phyloP scores from a whole-genome alignment of 2,113 vertebrate species.

The Gallinago paraguaiae region DNA sequence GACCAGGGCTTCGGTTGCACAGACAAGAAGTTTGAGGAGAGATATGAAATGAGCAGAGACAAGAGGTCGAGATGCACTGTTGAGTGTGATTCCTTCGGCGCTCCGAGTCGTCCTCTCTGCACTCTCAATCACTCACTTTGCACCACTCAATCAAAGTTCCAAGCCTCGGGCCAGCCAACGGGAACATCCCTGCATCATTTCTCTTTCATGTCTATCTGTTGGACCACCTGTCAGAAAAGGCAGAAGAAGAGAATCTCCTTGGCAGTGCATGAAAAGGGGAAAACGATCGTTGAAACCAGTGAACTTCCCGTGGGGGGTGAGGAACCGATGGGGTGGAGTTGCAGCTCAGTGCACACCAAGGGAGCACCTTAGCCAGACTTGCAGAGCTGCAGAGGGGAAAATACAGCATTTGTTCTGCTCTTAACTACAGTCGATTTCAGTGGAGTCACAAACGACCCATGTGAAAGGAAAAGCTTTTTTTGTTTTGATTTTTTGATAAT shows the following conservation, averaged over 20 bases:
- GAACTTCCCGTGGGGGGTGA: background rate
- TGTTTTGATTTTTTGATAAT: background rate
- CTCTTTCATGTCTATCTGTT: background rate
- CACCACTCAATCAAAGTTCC: background rate
- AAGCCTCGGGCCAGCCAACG: background rate
- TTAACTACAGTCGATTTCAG: background rate
- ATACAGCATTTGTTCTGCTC: background rate
- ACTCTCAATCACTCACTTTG: background rate
- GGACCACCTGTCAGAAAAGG: background rate
- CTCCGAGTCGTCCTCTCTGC: background rate
- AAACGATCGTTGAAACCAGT: background rate
- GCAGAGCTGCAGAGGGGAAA: background rate
- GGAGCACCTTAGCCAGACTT: background rate
- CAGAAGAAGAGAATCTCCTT: slow-evolving; percentile 32
- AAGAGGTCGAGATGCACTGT: background rate
- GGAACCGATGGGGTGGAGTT: background rate
- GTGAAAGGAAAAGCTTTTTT: background rate
- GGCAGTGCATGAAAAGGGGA: background rate
- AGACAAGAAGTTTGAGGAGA: background rate
- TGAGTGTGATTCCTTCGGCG: background rate
- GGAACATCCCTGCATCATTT: background rate
- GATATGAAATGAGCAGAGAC: background rate
- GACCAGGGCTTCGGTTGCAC: background rate
- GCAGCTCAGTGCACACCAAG: background rate
- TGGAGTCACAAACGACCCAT: background rate